Percentiles rank a stretch among this genome's conserved stretches.
These are phyloP conservation scores for Stratiolaelaps scimitus DNA, from an alignment of 1,140 invertebrate species.

Conservation along the genomic window DNA sequence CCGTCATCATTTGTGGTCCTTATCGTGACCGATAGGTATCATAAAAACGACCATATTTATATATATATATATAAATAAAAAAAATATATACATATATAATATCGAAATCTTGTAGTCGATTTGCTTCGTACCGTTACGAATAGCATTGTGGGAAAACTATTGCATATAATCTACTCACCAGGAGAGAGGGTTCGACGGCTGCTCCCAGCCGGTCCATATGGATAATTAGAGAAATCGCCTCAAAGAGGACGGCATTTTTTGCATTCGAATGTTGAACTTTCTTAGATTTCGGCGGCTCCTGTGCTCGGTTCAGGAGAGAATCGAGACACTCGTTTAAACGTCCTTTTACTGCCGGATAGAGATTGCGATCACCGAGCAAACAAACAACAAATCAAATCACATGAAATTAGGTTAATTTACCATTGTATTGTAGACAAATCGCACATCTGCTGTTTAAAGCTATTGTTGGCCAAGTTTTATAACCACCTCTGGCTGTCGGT, in stretches of 20 bases:
- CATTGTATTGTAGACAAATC: constrained; percentile 36
- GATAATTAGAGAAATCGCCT: constrained; percentile 98
- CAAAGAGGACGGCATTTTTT: constrained; percentile 98
- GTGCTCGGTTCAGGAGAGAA: constrained; percentile 98
- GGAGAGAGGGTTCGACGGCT: constrained; percentile 11
- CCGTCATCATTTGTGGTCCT: too few species aligned
- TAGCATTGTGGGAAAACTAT: too few species aligned
- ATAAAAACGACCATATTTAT: too few species aligned
- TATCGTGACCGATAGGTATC: too few species aligned
- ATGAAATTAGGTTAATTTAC: constrained; percentile 17
- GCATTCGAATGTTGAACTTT: constrained; percentile 99
- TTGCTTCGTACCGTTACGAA: too few species aligned
- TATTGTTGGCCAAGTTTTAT: constrained; percentile 34
- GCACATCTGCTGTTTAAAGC: constrained; percentile 35
- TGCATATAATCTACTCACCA: constrained; percentile 13
- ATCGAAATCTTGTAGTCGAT: too few species aligned
- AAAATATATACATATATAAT: too few species aligned
- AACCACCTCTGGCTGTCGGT: too few species aligned
- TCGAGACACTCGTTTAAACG: constrained; percentile 95
- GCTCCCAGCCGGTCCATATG: constrained; percentile 63
- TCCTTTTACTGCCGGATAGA: constrained; percentile 79
- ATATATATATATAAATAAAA: too few species aligned
- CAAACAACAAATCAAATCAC: neutral
- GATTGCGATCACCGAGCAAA: constrained; percentile 66
- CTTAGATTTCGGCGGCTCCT: constrained; percentile 98